Evolutionary conservation across 2,797 vertebrate genomes (phyloP).

Genomic region (Staurois parvus): DNA sequence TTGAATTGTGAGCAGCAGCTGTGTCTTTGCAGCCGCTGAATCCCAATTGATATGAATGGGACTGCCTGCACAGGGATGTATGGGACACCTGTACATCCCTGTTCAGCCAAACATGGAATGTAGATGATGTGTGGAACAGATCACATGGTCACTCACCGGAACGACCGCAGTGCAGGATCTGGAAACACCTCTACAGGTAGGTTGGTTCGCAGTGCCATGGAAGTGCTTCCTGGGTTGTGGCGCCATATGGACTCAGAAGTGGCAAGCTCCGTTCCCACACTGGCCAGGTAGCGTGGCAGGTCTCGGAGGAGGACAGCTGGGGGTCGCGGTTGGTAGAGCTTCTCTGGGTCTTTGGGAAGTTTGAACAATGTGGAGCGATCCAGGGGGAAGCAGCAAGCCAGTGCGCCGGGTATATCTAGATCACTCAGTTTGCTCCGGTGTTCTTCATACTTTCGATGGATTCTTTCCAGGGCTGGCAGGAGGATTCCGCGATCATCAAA

Average conservation of each 20-base stretch:
- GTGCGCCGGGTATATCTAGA: constrained; percentile 66
- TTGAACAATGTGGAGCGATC: constrained; percentile 61
- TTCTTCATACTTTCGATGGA: constrained; percentile 63
- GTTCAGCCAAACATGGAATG: no score
- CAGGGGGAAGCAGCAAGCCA: constrained; percentile 65
- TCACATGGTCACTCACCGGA: neutral
- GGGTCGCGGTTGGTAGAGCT: constrained; percentile 57
- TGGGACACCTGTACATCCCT: no score
- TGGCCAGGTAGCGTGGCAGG: constrained; percentile 73
- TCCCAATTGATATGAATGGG: no score
- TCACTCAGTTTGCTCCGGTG: constrained; percentile 60
- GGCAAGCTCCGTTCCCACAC: constrained; percentile 69
- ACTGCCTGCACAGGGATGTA: no score
- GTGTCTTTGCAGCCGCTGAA: no score
- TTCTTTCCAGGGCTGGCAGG: constrained; percentile 66
- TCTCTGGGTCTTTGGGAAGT: neutral
- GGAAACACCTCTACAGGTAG: constrained; percentile 64
- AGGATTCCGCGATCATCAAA: constrained; percentile 54
- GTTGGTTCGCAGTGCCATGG: constrained; percentile 69
- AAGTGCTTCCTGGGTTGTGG: constrained; percentile 70
- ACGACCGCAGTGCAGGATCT: neutral
- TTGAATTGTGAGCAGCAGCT: no score
- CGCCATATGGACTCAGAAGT: constrained; percentile 68
- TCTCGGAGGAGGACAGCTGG: constrained; percentile 68
- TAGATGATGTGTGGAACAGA: no score